These are phyloP conservation scores for Orchesella flavescens DNA, from an alignment of 2,888 invertebrate species.

Conservation along the genomic window DNA sequence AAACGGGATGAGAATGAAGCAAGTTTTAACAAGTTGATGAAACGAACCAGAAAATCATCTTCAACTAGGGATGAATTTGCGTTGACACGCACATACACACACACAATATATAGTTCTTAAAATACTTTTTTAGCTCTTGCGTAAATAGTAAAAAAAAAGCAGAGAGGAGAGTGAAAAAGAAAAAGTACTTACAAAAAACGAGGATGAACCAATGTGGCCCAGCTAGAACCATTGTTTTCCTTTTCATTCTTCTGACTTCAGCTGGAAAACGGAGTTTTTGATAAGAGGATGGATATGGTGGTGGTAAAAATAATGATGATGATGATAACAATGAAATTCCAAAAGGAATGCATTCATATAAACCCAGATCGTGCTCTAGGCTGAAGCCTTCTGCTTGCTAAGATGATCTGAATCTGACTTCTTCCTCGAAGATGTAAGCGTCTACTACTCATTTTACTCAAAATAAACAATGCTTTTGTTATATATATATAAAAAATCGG, in stretches of 20 bases:
- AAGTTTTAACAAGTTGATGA: not conserved
- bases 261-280: conserved; percentile 14
- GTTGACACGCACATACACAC: not conserved
- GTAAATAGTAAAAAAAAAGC: not conserved
- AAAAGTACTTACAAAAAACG: conserved; percentile 70
- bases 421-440: conserved; percentile 44
- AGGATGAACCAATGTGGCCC: conserved; percentile 71
- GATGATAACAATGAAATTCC: conserved; percentile 6
- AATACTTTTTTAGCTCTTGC: not conserved
- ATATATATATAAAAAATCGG: not conserved
- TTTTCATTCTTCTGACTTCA: conserved; percentile 65
- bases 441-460: conserved; percentile 56
- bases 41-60: not conserved
- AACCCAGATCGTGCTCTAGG: conserved; percentile 4
- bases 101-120: not conserved
- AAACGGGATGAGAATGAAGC: not conserved
- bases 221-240: conserved; percentile 71
- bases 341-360: conserved; percentile 20
- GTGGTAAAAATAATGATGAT: conserved; percentile 24
- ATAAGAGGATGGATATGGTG: conserved; percentile 48
- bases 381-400: not conserved
- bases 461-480: conserved; percentile 44
- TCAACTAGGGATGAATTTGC: too few species aligned
- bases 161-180: not conserved
- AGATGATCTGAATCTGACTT: not conserved